phyloP scores from a whole-genome alignment of 2,797 vertebrate species.

The Danio tinwini region DNA sequence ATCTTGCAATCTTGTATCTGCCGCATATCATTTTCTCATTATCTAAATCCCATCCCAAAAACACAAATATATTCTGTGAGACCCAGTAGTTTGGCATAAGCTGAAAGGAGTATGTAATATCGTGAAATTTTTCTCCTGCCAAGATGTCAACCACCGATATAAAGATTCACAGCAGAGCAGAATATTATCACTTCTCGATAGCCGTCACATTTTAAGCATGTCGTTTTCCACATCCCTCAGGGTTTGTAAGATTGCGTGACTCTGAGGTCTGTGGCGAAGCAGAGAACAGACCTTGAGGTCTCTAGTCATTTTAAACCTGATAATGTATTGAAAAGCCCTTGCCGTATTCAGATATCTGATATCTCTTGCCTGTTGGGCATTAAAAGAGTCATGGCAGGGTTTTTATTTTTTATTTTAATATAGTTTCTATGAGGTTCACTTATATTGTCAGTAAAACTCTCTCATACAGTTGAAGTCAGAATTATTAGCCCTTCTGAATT shows the following conservation, averaged over 20 bases:
- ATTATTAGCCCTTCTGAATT: no score
- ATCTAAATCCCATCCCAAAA: background rate
- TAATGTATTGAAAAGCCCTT: constrained; percentile 23
- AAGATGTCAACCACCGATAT: background rate
- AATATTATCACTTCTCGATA: background rate
- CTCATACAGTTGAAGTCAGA: no score
- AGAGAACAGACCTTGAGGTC: background rate
- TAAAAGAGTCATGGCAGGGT: background rate
- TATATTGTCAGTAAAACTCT: background rate
- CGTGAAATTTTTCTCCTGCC: background rate
- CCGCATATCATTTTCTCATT: background rate
- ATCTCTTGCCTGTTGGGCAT: background rate
- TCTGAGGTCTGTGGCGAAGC: constrained; percentile 7
- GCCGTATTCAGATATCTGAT: background rate
- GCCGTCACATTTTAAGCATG: constrained; percentile 21
- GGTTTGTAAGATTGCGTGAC: constrained; percentile 19
- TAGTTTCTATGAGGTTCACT: background rate
- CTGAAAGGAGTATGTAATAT: background rate
- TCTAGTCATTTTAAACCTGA: constrained; percentile 14
- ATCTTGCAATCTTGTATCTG: background rate
- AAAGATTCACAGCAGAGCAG: constrained; percentile 8
- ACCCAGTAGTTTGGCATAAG: background rate
- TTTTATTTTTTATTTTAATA: background rate
- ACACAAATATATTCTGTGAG: background rate
- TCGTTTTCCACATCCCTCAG: constrained; percentile 11